These are phyloP conservation scores for Orchestia grillus DNA, from an alignment of 1,140 invertebrate species.

Conservation along the genomic window DNA sequence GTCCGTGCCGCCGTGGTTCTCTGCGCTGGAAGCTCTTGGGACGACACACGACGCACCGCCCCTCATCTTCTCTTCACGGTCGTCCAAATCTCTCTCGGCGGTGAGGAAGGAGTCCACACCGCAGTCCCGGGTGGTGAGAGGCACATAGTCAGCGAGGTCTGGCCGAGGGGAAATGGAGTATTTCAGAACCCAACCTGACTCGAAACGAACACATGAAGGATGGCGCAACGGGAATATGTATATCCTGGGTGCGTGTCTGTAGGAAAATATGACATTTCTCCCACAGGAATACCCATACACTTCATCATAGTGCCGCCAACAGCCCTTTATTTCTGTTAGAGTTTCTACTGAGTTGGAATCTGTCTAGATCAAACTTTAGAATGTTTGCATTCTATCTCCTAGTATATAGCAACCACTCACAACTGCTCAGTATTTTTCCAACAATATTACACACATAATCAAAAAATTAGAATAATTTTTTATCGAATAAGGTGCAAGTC, in stretches of 20 bases:
- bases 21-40: neutral
- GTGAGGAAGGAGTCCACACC: neutral
- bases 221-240: neutral
- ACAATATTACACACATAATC: neutral
- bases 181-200: neutral
- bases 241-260: neutral
- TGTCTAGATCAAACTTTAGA: neutral
- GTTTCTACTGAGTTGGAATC: neutral
- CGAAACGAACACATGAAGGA: neutral
- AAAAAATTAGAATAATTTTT: neutral
- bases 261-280: neutral
- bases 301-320: too few relatives aligned
- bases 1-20: neutral
- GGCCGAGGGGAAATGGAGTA: neutral
- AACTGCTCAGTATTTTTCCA: neutral
- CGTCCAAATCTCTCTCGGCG: neutral
- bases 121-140: neutral
- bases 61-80: neutral
- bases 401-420: neutral
- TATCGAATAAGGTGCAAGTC: neutral
- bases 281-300: too few relatives aligned
- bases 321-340: too few relatives aligned
- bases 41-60: neutral
- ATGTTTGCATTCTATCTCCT: neutral
- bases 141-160: neutral